Conservation (phyloP, 2,113 vertebrate species). For the Mesembrinibis cayennensis region DNA sequence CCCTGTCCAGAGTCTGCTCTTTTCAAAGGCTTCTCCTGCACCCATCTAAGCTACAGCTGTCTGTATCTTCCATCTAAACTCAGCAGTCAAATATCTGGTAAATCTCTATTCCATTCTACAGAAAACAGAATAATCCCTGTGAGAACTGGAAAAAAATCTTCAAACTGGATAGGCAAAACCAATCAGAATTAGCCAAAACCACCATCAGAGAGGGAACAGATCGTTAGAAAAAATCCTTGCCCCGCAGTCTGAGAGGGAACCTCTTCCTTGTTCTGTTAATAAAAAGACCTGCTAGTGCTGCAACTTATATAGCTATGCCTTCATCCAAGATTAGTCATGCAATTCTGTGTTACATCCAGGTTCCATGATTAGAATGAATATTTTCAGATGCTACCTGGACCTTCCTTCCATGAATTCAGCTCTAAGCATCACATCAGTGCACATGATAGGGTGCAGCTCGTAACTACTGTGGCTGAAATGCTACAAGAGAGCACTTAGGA, state of each 20-base stretch:
- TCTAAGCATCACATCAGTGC: neutral
- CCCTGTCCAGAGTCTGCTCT: neutral
- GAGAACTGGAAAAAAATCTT: neutral
- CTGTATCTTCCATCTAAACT: neutral
- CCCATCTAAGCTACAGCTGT: neutral
- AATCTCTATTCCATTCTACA: neutral
- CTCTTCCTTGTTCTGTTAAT: neutral
- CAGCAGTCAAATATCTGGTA: neutral
- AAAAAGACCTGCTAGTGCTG: neutral
- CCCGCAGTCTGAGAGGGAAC: neutral
- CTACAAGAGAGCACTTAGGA: neutral
- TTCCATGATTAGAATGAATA: neutral
- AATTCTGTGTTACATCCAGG: neutral
- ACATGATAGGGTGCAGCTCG: neutral
- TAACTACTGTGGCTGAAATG: neutral
- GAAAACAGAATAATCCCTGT: neutral
- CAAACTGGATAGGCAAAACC: neutral
- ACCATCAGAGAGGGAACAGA: neutral
- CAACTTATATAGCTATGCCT: neutral
- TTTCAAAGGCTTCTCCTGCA: neutral
- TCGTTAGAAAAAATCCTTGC: neutral
- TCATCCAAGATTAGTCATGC: neutral
- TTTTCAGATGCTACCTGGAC: neutral
- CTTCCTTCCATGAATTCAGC: neutral
- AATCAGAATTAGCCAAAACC: neutral